Conservation (phyloP, 37 sponge, comb jelly and placozoan genomes). For the Aplysina aerophoba region DNA sequence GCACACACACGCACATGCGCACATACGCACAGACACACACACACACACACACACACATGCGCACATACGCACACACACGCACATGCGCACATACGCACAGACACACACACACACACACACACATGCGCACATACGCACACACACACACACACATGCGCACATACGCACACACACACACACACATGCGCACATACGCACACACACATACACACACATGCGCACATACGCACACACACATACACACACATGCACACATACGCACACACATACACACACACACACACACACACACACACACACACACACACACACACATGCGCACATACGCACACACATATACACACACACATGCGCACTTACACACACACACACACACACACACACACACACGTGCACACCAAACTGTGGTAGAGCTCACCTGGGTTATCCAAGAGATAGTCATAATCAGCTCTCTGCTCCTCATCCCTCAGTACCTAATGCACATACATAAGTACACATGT, state of each 20-base stretch:
- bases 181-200: background rate
- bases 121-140: too few relatives aligned
- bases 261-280: too few relatives aligned
- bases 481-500: background rate
- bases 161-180: background rate
- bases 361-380: too few relatives aligned
- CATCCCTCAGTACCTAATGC: conserved; percentile 66
- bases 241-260: background rate
- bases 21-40: too few relatives aligned
- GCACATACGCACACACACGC: too few relatives aligned
- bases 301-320: background rate
- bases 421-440: conserved; percentile 85
- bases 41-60: too few relatives aligned
- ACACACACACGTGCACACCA: too few relatives aligned
- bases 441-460: conserved; percentile 70
- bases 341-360: too few relatives aligned
- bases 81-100: background rate
- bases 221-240: background rate
- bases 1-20: too few relatives aligned
- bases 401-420: conserved; percentile 35
- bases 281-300: background rate
- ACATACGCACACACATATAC: background rate
- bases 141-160: too few relatives aligned
- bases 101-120: background rate
- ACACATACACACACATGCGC: background rate